These are phyloP conservation scores for Lordiphosa stackelbergi DNA, from an alignment of 1,140 invertebrate species.

Conservation along the genomic window DNA sequence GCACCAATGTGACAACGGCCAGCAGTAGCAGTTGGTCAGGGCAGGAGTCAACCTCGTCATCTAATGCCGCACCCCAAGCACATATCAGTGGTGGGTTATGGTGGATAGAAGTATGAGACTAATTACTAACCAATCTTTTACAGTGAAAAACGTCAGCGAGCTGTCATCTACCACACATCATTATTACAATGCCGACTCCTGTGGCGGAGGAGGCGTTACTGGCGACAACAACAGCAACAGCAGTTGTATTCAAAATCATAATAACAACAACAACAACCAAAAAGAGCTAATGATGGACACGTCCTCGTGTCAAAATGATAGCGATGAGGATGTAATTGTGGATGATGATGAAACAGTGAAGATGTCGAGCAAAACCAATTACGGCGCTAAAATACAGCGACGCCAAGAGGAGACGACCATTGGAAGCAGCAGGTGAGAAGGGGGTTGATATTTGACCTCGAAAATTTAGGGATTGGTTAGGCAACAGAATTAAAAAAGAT, in stretches of 20 bases:
- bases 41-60: conserved; percentile 21
- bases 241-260: conserved; percentile 28
- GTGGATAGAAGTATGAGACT: conserved; percentile 2
- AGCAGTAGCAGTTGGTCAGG: conserved; percentile 65
- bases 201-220: conserved; percentile 56
- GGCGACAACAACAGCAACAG: conserved; percentile 45
- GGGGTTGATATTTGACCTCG: not conserved
- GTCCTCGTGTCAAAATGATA: conserved; percentile 70
- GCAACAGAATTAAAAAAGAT: too few relatives aligned
- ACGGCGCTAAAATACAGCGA: conserved; percentile 46
- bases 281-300: conserved; percentile 70
- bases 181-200: conserved; percentile 76
- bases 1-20: conserved; percentile 60
- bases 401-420: conserved; percentile 64
- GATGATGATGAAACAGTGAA: conserved; percentile 73
- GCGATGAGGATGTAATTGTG: conserved; percentile 76
- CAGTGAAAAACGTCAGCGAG: conserved; percentile 76
- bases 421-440: conserved; percentile 62
- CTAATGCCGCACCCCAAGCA: conserved; percentile 49
- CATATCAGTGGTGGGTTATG: conserved; percentile 69
- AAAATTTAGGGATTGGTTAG: too few relatives aligned
- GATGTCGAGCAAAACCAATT: conserved; percentile 46
- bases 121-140: conserved; percentile 12
- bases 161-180: conserved; percentile 76
- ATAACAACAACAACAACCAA: conserved; percentile 6